phyloP scores from a whole-genome alignment of 2,797 vertebrate species.

The Podarcis siculus region DNA sequence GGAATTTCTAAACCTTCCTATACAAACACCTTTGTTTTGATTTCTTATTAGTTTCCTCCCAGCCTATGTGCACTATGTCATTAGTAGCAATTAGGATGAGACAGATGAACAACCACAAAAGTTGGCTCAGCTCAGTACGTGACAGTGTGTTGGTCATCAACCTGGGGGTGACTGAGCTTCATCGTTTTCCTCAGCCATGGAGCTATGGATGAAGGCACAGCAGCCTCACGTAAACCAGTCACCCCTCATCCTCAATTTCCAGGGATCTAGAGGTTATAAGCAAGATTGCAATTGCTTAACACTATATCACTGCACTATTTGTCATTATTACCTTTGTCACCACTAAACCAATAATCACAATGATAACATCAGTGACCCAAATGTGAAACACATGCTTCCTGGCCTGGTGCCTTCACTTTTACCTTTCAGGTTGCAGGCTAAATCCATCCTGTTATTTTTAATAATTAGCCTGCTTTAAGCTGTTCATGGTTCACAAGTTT shows the following conservation, averaged over 20 bases:
- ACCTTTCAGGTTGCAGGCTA: neutral
- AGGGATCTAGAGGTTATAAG: neutral
- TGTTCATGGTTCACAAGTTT: neutral
- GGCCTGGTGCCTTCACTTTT: neutral
- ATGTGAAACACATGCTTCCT: neutral
- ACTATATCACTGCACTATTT: neutral
- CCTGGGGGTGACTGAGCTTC: neutral
- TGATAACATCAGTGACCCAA: neutral
- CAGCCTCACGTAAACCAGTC: neutral
- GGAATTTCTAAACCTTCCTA: neutral
- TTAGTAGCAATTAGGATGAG: neutral
- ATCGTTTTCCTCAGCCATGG: neutral
- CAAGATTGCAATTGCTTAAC: neutral
- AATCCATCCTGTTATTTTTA: neutral
- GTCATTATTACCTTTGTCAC: neutral
- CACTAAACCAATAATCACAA: neutral
- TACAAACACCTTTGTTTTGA: neutral
- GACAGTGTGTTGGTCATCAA: neutral
- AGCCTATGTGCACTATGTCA: neutral
- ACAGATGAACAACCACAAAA: neutral
- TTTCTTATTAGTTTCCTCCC: neutral
- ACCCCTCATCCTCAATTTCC: neutral
- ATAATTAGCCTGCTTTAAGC: neutral
- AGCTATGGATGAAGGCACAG: neutral
- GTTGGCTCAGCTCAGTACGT: neutral